Evolutionary conservation across 2,888 invertebrate species (phyloP), one percentile per base, ranked within the genome.

Genomic region (Ametastegia equiseti): DNA sequence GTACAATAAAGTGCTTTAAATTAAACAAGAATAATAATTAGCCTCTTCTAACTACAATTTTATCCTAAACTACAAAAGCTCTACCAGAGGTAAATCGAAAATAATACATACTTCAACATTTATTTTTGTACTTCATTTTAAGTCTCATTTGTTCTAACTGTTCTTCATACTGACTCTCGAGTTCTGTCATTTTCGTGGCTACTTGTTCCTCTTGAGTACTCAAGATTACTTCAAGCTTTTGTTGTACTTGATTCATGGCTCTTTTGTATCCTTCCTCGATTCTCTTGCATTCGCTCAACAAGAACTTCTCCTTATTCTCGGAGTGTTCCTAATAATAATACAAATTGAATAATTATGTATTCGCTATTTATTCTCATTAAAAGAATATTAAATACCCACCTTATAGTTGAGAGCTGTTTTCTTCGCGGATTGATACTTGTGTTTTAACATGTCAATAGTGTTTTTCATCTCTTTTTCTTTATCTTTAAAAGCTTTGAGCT

Each of bases 331-430:
- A 75, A 80, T 79, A 11, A 79, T 57, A 63, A 67, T n/a, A 67
- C 54, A 6, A 19, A 30, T 78, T 63, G 27, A 23, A n/a, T 36
- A 45, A 27, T 50, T 50, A 11, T 60, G 45, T 11, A 75, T 11
- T n/a, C n/a, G n/a, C 75, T 13, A 27, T 13, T 54, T 63, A 60
- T n/a, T 9, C 45, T 69, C 13, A 47, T 47, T 36, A 36, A 63
- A 47, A 19, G 30, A 80, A 45, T 60, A 67, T n/a, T n/a, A 75
- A 82, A 36, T 78, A 67, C 57, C 36, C 86, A 94, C 94, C 93
- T 95, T 95, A 87, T 95, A 95, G 87, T 95, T 94, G 33, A 92
- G 92, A 42, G 94, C 94, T 42, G 94, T 94, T 86, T 94, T 94
- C 89, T 95, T 95, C 1, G 94, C 94, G 80, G 93, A 94, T 86